These are phyloP conservation scores for Cephus runcator DNA, from an alignment of 2,888 invertebrate genomes.

Conservation along the genomic window DNA sequence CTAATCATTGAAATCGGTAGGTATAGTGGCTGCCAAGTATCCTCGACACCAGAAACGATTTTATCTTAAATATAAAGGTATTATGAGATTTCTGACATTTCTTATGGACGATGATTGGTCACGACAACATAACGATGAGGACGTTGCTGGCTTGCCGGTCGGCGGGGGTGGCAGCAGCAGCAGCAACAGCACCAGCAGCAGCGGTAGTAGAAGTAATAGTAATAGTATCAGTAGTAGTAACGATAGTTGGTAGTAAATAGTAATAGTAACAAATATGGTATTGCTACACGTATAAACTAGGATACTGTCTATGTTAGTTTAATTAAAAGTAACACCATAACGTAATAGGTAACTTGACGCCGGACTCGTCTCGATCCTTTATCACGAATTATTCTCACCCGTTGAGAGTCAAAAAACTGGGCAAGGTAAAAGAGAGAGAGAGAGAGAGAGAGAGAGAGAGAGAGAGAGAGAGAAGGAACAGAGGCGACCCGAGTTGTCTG, in stretches of 20 bases:
- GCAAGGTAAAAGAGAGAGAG: too few relatives aligned
- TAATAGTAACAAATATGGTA: slow-evolving; percentile 26
- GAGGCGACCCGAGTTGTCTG: too few relatives aligned
- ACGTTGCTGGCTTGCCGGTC: not conserved
- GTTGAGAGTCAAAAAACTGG: too few relatives aligned
- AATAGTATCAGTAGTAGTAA: slow-evolving; percentile 28
- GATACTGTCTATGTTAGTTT: slow-evolving; percentile 54
- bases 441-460: too few relatives aligned
- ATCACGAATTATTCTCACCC: not conserved
- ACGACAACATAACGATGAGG: not conserved
- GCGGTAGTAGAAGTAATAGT: slow-evolving; percentile 36
- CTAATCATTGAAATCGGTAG: too few relatives aligned
- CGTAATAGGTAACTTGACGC: slow-evolving; percentile 61
- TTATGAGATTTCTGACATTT: too few relatives aligned
- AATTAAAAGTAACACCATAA: slow-evolving; percentile 58
- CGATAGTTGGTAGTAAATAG: slow-evolving; percentile 22
- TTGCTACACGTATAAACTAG: slow-evolving; percentile 52
- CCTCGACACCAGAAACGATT: too few relatives aligned
- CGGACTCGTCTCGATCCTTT: slow-evolving; percentile 40
- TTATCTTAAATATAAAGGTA: too few relatives aligned
- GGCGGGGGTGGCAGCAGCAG: not conserved
- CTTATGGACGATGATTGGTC: not conserved
- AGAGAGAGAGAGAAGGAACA: too few relatives aligned
- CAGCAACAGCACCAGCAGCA: slow-evolving; percentile 17
- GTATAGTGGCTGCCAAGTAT: too few relatives aligned